Evolutionary conservation across 2,113 vertebrate genomes (phyloP), one percentile per base, ranked within the genome.

Genomic region (Tiliqua scincoides): DNA sequence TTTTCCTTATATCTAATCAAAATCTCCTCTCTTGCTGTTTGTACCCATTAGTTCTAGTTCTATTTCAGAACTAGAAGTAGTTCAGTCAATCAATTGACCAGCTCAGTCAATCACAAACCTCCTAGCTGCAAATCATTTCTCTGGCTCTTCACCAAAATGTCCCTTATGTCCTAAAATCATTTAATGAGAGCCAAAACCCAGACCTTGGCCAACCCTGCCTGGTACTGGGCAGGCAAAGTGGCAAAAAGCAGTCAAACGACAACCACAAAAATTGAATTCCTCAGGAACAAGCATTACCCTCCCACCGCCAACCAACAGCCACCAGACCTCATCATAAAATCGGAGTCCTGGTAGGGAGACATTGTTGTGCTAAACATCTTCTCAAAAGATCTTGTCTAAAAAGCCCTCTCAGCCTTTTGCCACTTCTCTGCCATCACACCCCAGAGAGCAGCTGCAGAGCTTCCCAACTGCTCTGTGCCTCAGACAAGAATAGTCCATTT

Each of bases 331-430:
- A 84, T 35, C 40, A 92, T 67, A 87, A 90, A 76, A 82, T 82
- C 85, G 63, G 52, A 84, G 72, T 52, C 27, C 35, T 85, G 87
- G 84, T 43, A 52, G 70, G 48, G 82, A 82, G 70, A 11, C 48
- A 61, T 15, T 43, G 48, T 63, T 63, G 62, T 0, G 0, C 77
- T 75, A 86, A 80, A 35, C 73, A 35, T 61, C 81, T 86, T 52
- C 83, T 91, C 75, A 89, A 89, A 85, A 80, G 79, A 40, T 57
- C 81, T 78, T 81, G 67, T 48, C 81, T 88, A 8, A 90, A 67
- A 25, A 18, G 70, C 71, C 57, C 43, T 48, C 85, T 83, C 81
- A 54, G 82, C 54, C 87, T 43, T 77, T 32, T 77, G 82, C 72
- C 83, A 91, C 62, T 70, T 89, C 79, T 74, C 73, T 78, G 37